phyloP scores from a whole-genome alignment of 2,888 invertebrate species.

The Aleiodes testaceus region DNA sequence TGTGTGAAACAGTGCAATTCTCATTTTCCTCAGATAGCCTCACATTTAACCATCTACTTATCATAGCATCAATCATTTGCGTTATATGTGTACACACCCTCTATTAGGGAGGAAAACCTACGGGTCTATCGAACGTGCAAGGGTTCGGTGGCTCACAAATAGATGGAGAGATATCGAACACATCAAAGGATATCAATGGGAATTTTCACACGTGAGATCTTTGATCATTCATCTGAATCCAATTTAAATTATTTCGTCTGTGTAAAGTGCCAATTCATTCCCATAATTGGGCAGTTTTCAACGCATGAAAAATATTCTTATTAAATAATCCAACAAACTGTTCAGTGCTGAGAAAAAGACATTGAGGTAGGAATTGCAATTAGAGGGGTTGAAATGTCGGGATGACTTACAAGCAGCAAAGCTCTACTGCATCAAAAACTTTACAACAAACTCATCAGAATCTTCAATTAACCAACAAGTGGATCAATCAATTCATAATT shows the following conservation, averaged over 20 bases:
- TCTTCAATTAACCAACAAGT: constrained; percentile 12
- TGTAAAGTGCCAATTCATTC: no score
- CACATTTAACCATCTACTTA: background rate
- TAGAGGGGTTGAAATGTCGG: no score
- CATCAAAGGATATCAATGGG: background rate
- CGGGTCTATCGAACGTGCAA: no score
- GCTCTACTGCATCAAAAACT: background rate
- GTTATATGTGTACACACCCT: background rate
- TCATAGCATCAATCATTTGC: background rate
- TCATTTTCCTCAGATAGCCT: constrained; percentile 1
- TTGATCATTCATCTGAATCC: constrained; percentile 2
- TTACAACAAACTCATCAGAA: background rate
- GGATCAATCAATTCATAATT: constrained; percentile 28
- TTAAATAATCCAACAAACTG: no score
- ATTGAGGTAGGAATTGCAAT: no score
- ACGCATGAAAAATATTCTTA: background rate
- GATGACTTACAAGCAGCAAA: no score
- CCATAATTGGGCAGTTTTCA: background rate
- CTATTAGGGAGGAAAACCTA: background rate
- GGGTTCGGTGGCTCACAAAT: background rate
- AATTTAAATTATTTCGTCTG: background rate
- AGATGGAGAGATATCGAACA: background rate
- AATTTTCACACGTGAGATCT: constrained; percentile 27
- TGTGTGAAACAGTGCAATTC: constrained; percentile 1
- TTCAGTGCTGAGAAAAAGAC: no score